Evolutionary conservation across 1,140 invertebrate genomes (phyloP), one percentile per base, ranked within the genome.

Genomic region (Pachypeltis micranthus): DNA sequence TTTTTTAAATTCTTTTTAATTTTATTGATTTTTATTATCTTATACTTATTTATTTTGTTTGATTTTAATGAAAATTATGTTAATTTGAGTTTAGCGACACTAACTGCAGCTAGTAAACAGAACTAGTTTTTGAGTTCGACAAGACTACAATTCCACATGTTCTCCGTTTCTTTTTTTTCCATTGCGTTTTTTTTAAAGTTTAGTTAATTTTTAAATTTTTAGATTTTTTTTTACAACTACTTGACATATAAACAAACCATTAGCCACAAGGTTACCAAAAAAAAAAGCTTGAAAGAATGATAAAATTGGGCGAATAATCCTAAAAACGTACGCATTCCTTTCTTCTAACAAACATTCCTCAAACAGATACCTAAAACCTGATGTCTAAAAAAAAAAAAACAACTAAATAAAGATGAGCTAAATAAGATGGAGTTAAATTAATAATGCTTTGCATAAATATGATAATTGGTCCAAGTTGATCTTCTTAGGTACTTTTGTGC

Each of bases 141-240:
- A 56, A 56, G 54, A 25, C 54, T 25, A 56, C 54, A 25, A 16
- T 16, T 16, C 7, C 31, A 16, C 16, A n/a, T n/a, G n/a, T n/a
- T n/a, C n/a, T 47, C 44, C 16, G 25, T 56, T 24, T 24, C 25
- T 24, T 56, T 56, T 56, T 19, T 56, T 56, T 25, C 21, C 54
- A 56, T 24, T 23, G n/a, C 24, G n/a, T 47, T 47, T n/a, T 47
- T 47, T 23, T 47, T 47, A 19, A 47, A 19, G 44, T 47, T 47
- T 47, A 47, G n/a, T 47, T 59, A 59, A 29, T 29, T 28, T 31
- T 31, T 27, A 57, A 47, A 63, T n/a, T n/a, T n/a, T n/a, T n/a
- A n/a, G n/a, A n/a, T n/a, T n/a, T n/a, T 63, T 63, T 63, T 63
- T 59, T 63, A 63, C 62, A 63, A 63, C 56, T 63, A 63, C 62